Evolutionary conservation across 2,797 vertebrate species (phyloP).

Genomic region (Epinephelus coioides): DNA sequence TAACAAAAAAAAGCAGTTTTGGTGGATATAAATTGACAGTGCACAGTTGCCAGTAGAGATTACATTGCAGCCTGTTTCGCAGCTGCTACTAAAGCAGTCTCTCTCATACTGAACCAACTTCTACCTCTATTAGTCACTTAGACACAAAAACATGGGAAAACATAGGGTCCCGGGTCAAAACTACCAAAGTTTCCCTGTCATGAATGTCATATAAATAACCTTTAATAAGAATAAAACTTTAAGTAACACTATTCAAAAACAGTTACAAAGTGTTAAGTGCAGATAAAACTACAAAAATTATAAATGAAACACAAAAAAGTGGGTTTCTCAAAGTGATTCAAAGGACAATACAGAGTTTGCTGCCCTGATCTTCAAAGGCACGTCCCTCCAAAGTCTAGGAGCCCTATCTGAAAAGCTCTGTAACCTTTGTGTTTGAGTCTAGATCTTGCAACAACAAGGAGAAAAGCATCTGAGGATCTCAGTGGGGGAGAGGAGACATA

Average conservation of each 20-base stretch:
- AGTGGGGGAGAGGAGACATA: neutral
- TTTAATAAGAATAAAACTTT: neutral
- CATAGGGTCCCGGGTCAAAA: too few relatives aligned
- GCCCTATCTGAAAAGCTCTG: neutral
- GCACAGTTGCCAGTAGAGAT: too few relatives aligned
- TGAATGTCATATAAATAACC: too few relatives aligned
- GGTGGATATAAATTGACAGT: too few relatives aligned
- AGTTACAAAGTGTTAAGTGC: neutral
- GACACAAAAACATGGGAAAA: too few relatives aligned
- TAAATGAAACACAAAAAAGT: neutral
- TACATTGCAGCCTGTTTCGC: too few relatives aligned
- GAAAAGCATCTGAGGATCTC: neutral
- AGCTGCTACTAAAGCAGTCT: too few relatives aligned
- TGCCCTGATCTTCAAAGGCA: neutral
- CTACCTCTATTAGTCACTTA: too few relatives aligned
- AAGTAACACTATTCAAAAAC: neutral
- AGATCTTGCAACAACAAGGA: neutral
- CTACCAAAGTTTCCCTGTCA: too few relatives aligned
- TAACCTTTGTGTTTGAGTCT: conserved; percentile 5
- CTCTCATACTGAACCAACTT: too few relatives aligned
- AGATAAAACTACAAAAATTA: too few relatives aligned
- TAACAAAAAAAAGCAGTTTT: too few relatives aligned
- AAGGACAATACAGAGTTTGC: neutral
- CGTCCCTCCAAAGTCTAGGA: neutral
- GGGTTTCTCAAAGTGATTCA: conserved; percentile 10